Evolutionary conservation across 2,113 vertebrate genomes (phyloP), one percentile per base, ranked within the genome.

Genomic region (Dipodomys ordii): DNA sequence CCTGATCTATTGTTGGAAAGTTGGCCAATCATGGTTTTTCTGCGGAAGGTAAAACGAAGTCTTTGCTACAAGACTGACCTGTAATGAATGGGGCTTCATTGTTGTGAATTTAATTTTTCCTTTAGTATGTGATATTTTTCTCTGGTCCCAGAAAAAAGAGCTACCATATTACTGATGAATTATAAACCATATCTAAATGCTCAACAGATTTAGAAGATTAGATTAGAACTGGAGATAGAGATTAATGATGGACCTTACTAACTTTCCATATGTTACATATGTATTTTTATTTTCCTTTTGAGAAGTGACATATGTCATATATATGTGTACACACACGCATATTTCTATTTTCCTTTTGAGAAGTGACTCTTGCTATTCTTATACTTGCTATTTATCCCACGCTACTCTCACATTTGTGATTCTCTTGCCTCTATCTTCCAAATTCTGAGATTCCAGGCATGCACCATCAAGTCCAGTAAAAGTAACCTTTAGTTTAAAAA

Each of bases 51-150:
- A 60, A 76, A 79, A 60, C 62, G 49, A 71, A 39, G 91, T 72
- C 76, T 28, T 90, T 84, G 49, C 30, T 57, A 57, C 88, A 69
- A 96, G 80, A 73, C 22, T 73, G 53, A 73, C 81, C 15, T 44
- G 7, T 0, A 13, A 15, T 67, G 69, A 71, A 82, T 76, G 88
- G 39, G 25, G 25, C 22, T 93, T 60, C 11, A 3, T 76, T 81
- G 22, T 39, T 71, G 28, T 46, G 79, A 85, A 44, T 67, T 23
- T 90, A 28, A 65, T 69, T 74, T 73, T 64, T 32, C 12, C 23
- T 19, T 7, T 39, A 84, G 64, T 1, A 74, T 20, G 23, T 27
- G 28, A 30, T 76, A 23, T 67, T 82, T 32, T 73, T 80, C 12
- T 27, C 19, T 35, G 3, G 27, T 69, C 65, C n/a, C 76, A 87